Evolutionary conservation across 2,113 vertebrate species (phyloP).

Genomic region (Oncorhynchus kisutch): DNA sequence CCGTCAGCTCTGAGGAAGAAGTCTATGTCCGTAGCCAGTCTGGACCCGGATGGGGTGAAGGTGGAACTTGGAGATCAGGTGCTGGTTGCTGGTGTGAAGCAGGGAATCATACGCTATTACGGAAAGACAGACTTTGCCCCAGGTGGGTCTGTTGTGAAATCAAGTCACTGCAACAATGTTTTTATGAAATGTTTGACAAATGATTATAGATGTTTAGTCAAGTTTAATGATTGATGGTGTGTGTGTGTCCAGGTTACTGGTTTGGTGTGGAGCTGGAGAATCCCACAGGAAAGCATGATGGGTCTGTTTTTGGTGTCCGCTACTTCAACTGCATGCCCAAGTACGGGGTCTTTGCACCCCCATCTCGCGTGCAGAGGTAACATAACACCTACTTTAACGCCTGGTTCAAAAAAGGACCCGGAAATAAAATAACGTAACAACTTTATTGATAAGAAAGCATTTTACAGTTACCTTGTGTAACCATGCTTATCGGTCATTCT

Average conservation of each 20-base stretch:
- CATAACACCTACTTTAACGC: background rate
- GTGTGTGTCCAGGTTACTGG: slow-evolving; percentile 79
- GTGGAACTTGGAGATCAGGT: slow-evolving; percentile 88
- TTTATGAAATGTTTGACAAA: too few species aligned
- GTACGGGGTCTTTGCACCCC: slow-evolving; percentile 90
- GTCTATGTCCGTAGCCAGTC: slow-evolving; percentile 71
- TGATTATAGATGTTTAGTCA: too few species aligned
- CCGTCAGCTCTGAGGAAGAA: slow-evolving; percentile 79
- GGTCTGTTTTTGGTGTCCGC: slow-evolving; percentile 88
- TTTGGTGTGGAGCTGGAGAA: slow-evolving; percentile 88
- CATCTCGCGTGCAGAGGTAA: slow-evolving; percentile 88
- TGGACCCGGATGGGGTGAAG: slow-evolving; percentile 83
- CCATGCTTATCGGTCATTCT: background rate
- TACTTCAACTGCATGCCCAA: slow-evolving; percentile 87
- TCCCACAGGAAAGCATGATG: slow-evolving; percentile 87
- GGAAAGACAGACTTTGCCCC: slow-evolving; percentile 93
- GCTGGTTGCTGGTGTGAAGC: slow-evolving; percentile 87
- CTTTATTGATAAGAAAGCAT: background rate
- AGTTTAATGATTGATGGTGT: background rate
- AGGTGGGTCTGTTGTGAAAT: slow-evolving; percentile 59
- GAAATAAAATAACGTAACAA: background rate
- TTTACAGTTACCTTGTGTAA: background rate
- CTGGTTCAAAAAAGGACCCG: background rate
- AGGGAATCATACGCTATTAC: slow-evolving; percentile 83
- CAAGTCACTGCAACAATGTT: too few species aligned